phyloP scores from a whole-genome alignment of 2,113 vertebrate species.

The Astur gentilis region DNA sequence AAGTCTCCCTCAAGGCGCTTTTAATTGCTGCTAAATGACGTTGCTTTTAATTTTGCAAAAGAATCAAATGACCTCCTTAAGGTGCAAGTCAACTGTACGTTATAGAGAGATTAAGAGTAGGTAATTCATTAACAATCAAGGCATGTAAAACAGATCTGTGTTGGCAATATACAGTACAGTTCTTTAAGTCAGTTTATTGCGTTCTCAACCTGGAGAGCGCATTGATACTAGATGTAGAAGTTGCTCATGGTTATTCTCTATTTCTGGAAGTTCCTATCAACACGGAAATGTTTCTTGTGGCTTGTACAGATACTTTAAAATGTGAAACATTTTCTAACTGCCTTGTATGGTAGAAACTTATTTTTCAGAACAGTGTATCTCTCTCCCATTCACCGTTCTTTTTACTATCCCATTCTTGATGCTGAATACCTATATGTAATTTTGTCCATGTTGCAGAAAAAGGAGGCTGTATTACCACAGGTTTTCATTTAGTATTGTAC shows the following conservation, averaged over 20 bases:
- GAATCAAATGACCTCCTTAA: constrained; percentile 87
- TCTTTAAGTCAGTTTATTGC: constrained; percentile 65
- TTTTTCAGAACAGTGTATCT: constrained; percentile 73
- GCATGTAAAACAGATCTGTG: constrained; percentile 68
- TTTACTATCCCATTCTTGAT: constrained; percentile 71
- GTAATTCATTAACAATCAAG: constrained; percentile 72
- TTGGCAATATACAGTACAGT: constrained; percentile 65
- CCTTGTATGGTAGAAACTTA: constrained; percentile 75
- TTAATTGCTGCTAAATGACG: constrained; percentile 90
- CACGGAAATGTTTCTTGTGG: constrained; percentile 75
- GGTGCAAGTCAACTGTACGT: constrained; percentile 87
- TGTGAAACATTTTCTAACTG: constrained; percentile 80
- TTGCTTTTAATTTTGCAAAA: constrained; percentile 87
- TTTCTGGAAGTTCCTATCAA: constrained; percentile 73
- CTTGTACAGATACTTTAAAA: constrained; percentile 81
- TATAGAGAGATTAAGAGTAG: constrained; percentile 65
- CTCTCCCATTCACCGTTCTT: constrained; percentile 68
- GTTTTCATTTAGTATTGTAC: constrained; percentile 78
- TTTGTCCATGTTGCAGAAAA: constrained; percentile 75
- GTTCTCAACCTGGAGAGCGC: constrained; percentile 62
- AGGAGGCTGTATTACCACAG: constrained; percentile 74
- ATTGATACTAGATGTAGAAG: constrained; percentile 67
- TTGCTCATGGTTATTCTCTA: constrained; percentile 69
- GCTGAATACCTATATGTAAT: constrained; percentile 76
- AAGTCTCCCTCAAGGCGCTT: constrained; percentile 84